These are phyloP conservation scores for Achlya flavicornis DNA, from an alignment of 2,888 invertebrate species.

Conservation along the genomic window DNA sequence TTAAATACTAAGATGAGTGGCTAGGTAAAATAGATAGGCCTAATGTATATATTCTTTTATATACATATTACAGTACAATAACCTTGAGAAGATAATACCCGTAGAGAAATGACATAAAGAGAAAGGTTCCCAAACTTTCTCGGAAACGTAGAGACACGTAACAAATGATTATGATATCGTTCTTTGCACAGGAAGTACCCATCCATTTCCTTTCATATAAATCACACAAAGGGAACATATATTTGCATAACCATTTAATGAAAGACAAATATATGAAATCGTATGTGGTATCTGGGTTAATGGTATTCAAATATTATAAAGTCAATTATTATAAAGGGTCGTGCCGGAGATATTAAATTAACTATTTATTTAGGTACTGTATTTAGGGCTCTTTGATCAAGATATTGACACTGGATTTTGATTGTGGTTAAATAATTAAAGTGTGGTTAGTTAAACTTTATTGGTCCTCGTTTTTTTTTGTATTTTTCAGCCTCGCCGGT, in stretches of 20 bases:
- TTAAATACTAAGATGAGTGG: too few relatives aligned
- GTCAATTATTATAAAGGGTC: constrained; percentile 10
- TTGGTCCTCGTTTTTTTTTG: not conserved
- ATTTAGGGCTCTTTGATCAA: not conserved
- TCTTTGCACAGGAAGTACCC: constrained; percentile 22
- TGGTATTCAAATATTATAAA: constrained; percentile 10
- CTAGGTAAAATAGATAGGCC: too few relatives aligned
- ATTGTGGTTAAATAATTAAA: not conserved
- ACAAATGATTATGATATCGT: constrained; percentile 22
- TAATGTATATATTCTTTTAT: not conserved
- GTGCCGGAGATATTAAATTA: not conserved
- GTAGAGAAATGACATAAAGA: constrained; percentile 17
- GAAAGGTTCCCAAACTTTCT: constrained; percentile 20
- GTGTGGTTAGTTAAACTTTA: not conserved
- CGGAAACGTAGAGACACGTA: constrained; percentile 17
- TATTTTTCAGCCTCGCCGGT: too few relatives aligned
- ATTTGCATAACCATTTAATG: constrained; percentile 30
- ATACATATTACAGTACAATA: not conserved
- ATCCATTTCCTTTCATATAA: constrained; percentile 20
- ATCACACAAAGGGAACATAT: constrained; percentile 28
- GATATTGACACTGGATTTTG: not conserved
- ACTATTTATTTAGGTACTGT: not conserved
- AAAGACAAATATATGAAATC: constrained; percentile 19
- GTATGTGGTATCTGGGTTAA: constrained; percentile 11
- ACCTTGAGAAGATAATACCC: not conserved